Evolutionary conservation across 2,797 vertebrate species (phyloP).

Genomic region (Chelon labrosus): DNA sequence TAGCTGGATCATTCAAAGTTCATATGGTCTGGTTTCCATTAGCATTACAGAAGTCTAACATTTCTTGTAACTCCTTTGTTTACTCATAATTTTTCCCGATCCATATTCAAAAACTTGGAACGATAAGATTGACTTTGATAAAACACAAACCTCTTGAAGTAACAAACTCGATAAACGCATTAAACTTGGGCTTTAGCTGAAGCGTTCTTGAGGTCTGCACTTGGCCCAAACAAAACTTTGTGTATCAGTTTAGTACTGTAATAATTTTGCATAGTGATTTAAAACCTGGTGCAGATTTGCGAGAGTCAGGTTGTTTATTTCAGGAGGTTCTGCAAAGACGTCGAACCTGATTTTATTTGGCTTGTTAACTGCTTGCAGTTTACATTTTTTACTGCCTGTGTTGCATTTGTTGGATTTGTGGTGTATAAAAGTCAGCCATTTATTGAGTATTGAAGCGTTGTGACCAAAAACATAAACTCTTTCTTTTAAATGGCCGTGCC

Average conservation of each 20-base stretch:
- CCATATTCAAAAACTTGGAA: constrained; percentile 10
- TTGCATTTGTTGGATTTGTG: constrained; percentile 3
- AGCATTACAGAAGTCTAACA: neutral
- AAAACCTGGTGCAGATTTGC: neutral
- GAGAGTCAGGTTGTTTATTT: neutral
- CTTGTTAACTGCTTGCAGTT: constrained; percentile 30
- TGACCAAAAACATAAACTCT: constrained; percentile 14
- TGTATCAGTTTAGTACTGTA: neutral
- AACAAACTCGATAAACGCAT: neutral
- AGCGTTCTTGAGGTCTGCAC: neutral
- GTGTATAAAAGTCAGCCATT: too few species aligned
- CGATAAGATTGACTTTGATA: neutral
- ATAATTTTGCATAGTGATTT: neutral
- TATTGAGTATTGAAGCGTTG: neutral
- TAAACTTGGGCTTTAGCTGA: neutral
- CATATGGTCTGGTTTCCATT: neutral
- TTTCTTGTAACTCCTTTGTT: neutral
- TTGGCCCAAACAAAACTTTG: constrained; percentile 2
- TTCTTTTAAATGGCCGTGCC: neutral
- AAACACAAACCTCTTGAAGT: neutral
- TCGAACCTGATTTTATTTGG: constrained; percentile 32
- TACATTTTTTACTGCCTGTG: constrained; percentile 19
- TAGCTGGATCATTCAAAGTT: neutral
- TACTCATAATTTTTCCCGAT: neutral
- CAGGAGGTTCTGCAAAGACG: neutral